Evolutionary conservation across 2,888 invertebrate genomes (phyloP).

Genomic region (Sarcophaga caerulescens): DNA sequence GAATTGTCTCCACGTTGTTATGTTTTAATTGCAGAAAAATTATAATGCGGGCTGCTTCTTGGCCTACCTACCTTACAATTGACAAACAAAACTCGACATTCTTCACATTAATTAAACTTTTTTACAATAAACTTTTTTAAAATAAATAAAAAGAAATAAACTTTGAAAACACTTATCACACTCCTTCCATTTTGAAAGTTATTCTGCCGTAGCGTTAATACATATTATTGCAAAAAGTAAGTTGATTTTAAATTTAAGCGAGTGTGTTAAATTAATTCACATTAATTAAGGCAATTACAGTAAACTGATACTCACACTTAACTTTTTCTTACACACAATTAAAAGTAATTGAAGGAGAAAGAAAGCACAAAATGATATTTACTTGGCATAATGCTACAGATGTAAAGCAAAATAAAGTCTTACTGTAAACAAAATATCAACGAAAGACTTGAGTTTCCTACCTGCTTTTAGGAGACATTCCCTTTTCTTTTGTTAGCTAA

Average conservation of each 20-base stretch:
- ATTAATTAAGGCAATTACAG: slow-evolving; percentile 3
- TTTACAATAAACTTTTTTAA: background rate
- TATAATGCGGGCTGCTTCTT: slow-evolving; percentile 48
- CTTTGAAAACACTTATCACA: background rate
- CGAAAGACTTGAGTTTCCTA: no score
- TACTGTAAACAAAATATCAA: no score
- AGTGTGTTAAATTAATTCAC: slow-evolving; percentile 1
- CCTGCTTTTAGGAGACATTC: no score
- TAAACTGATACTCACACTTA: background rate
- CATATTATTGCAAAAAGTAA: no score
- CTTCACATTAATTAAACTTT: background rate
- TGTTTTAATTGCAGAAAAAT: slow-evolving; percentile 83
- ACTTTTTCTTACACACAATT: no score
- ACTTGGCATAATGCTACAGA: no score
- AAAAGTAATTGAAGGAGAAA: no score
- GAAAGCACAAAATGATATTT: no score
- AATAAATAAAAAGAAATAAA: background rate
- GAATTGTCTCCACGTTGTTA: slow-evolving; percentile 86
- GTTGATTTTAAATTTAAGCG: background rate
- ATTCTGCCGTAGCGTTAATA: no score
- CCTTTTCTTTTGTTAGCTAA: no score
- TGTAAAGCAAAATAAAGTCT: no score
- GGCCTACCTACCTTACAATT: background rate
- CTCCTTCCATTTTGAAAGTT: no score
- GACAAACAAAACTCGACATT: background rate